Conservation (phyloP, 64 coral and sea anemone species). For the Montipora foliosa region DNA sequence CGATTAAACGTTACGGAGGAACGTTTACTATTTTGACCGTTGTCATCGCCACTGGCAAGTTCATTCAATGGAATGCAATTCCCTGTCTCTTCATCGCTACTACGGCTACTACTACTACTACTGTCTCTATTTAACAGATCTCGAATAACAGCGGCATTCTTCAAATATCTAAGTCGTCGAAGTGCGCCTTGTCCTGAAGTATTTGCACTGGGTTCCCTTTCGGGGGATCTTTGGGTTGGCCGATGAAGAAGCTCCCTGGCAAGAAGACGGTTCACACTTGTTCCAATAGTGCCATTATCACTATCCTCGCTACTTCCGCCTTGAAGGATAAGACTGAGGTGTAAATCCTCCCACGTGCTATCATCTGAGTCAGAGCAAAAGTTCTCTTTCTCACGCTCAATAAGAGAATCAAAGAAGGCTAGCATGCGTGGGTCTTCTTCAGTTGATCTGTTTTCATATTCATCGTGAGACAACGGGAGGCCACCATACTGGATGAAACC, state of each 20-base stretch:
- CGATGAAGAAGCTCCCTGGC: slow-evolving; percentile 27
- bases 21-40: neutral
- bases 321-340: slow-evolving; percentile 69
- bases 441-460: slow-evolving; percentile 79
- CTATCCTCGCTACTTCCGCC: slow-evolving; percentile 69
- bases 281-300: slow-evolving; percentile 65
- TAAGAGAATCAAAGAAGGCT: slow-evolving; percentile 95
- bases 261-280: slow-evolving; percentile 26
- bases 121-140: slow-evolving; percentile 25
- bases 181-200: slow-evolving; percentile 27
- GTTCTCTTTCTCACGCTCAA: slow-evolving; percentile 76
- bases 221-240: neutral
- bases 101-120: neutral
- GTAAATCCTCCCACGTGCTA: slow-evolving; percentile 74
- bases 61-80: neutral
- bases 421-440: slow-evolving; percentile 93
- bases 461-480: slow-evolving; percentile 78
- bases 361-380: slow-evolving; percentile 65
- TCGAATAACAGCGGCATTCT: slow-evolving; percentile 25
- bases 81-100: neutral
- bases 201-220: neutral
- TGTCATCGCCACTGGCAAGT: neutral
- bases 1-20: slow-evolving; percentile 9
- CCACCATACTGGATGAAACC: slow-evolving; percentile 79
- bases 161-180: slow-evolving; percentile 17